These are phyloP conservation scores for Salmo trutta DNA, from an alignment of 2,797 vertebrate species.

Conservation along the genomic window DNA sequence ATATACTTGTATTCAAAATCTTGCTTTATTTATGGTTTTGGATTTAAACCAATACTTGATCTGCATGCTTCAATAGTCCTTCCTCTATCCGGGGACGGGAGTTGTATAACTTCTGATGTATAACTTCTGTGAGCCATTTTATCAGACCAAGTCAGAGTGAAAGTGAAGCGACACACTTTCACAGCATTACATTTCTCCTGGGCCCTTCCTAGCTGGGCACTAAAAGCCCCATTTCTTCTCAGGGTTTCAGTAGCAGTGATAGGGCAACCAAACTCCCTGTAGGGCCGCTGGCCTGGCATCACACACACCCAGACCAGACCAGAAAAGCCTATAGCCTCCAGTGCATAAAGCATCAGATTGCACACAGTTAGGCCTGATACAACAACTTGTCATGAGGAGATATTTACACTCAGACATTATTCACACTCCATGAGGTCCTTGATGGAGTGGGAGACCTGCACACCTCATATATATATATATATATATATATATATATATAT, in stretches of 20 bases:
- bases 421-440: constrained; percentile 69
- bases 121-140: constrained; percentile 51
- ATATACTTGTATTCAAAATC: constrained; percentile 37
- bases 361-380: constrained; percentile 63
- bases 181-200: constrained; percentile 44
- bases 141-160: constrained; percentile 53
- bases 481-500: constrained; percentile 7
- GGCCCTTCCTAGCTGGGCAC: constrained; percentile 18
- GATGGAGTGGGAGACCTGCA: constrained; percentile 50
- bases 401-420: constrained; percentile 75
- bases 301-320: constrained; percentile 3
- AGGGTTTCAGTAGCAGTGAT: constrained; percentile 58
- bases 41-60: constrained; percentile 68
- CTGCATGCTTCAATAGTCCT: constrained; percentile 45
- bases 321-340: constrained; percentile 11
- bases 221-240: constrained; percentile 55
- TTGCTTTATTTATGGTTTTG: constrained; percentile 3
- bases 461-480: constrained; percentile 30
- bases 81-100: not conserved
- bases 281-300: not conserved
- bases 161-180: constrained; percentile 52
- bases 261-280: constrained; percentile 44
- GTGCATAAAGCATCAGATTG: constrained; percentile 68
- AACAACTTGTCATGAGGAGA: constrained; percentile 72
- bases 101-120: constrained; percentile 43